phyloP scores from a whole-genome alignment of 2,888 invertebrate species.

The Drosophila flavopinicola region DNA sequence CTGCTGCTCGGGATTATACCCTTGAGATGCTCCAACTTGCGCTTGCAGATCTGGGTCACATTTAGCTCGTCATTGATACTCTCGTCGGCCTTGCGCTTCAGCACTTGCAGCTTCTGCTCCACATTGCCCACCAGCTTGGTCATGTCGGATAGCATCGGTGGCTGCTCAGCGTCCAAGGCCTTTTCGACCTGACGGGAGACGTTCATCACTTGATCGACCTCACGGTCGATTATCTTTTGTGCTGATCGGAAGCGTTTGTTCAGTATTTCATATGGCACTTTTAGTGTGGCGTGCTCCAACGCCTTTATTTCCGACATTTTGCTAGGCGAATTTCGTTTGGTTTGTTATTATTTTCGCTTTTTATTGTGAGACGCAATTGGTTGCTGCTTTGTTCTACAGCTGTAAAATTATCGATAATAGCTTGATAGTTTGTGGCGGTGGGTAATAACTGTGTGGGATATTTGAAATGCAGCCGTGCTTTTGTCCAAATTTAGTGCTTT shows the following conservation, averaged over 20 bases:
- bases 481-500: conserved; percentile 1
- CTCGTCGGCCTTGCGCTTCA: conserved; percentile 97
- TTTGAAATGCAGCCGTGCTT: neutral
- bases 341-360: conserved; percentile 45
- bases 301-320: conserved; percentile 96
- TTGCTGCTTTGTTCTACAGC: conserved; percentile 52
- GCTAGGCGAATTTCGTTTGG: neutral
- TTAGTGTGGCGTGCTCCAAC: conserved; percentile 97
- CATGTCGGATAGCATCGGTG: conserved; percentile 87
- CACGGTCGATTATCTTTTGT: conserved; percentile 96
- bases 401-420: conserved; percentile 46
- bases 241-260: conserved; percentile 98
- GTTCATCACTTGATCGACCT: conserved; percentile 94
- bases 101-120: conserved; percentile 93
- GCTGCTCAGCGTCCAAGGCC: conserved; percentile 83
- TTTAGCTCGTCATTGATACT: conserved; percentile 96
- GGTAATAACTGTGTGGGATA: conserved; percentile 5
- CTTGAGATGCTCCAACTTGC: conserved; percentile 94
- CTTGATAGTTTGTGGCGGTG: conserved; percentile 2
- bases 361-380: conserved; percentile 50
- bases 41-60: conserved; percentile 95
- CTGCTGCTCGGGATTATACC: conserved; percentile 79
- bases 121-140: conserved; percentile 93
- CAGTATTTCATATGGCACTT: conserved; percentile 98
- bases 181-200: conserved; percentile 89